Evolutionary conservation across 2,797 vertebrate genomes (phyloP).

Genomic region (Bradypodion pumilum): DNA sequence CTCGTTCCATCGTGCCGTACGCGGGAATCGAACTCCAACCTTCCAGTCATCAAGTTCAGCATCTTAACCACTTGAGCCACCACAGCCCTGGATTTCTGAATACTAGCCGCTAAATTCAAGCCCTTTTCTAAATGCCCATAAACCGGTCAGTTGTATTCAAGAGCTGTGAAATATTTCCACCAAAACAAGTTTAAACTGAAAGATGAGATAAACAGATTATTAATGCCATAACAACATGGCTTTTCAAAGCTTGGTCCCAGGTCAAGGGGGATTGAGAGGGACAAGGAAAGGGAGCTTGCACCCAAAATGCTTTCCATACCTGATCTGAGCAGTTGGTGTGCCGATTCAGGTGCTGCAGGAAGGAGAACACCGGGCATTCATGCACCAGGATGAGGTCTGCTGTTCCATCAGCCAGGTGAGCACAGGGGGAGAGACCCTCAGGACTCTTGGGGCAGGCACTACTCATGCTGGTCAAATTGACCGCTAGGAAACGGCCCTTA

Average conservation of each 20-base stretch:
- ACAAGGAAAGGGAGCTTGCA: no score
- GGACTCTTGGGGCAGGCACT: constrained; percentile 82
- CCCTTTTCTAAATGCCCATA: neutral
- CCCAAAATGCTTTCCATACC: constrained; percentile 40
- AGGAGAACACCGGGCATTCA: constrained; percentile 76
- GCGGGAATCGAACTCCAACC: no score
- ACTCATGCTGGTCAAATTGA: constrained; percentile 85
- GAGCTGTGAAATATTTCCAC: neutral
- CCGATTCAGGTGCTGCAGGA: constrained; percentile 81
- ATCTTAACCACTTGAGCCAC: no score
- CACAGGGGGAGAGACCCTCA: constrained; percentile 82
- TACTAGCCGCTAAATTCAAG: neutral
- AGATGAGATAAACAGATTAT: no score
- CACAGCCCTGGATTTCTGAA: no score
- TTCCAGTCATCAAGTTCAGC: no score
- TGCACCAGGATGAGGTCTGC: constrained; percentile 85
- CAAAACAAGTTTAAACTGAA: neutral
- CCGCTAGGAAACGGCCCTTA: constrained; percentile 79
- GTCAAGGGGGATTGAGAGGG: no score
- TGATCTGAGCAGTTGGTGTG: constrained; percentile 83
- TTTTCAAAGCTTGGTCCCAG: neutral
- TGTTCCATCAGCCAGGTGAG: constrained; percentile 85
- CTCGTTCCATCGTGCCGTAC: no score
- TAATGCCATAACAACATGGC: no score
- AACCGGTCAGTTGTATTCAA: no score